These are phyloP conservation scores for Orius insidiosus DNA, from an alignment of 1,140 invertebrate species.

Conservation along the genomic window DNA sequence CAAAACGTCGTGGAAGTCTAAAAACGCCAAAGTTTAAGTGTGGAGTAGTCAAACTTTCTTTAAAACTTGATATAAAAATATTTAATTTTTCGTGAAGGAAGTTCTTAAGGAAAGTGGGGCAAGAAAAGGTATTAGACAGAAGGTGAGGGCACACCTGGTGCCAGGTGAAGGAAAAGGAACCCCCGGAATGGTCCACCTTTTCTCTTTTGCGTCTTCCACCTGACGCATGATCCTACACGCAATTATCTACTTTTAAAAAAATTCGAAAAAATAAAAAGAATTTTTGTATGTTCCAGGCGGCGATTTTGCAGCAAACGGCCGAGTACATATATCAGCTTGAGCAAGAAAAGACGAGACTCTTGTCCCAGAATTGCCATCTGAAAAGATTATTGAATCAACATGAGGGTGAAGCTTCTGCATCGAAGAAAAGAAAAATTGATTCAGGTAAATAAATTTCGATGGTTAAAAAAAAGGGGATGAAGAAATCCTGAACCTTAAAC, in stretches of 20 bases:
- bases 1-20: too few species aligned
- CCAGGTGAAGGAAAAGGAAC: not conserved
- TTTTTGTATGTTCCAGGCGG: constrained; percentile 60
- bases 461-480: not conserved
- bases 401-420: constrained; percentile 37
- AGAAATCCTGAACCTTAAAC: too few species aligned
- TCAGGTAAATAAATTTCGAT: constrained; percentile 23
- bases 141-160: constrained; percentile 1
- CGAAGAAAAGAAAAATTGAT: constrained; percentile 54
- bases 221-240: too few species aligned
- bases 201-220: not conserved
- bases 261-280: not conserved
- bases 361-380: constrained; percentile 76
- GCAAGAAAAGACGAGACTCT: constrained; percentile 80
- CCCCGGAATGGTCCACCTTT: not conserved
- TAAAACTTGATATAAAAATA: too few species aligned
- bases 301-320: constrained; percentile 94
- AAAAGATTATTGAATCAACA: constrained; percentile 70
- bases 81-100: too few species aligned
- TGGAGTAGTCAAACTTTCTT: too few species aligned
- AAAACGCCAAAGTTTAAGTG: too few species aligned
- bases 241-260: not conserved
- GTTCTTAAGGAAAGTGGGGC: too few species aligned
- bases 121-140: not conserved
- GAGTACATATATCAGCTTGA: constrained; percentile 93